Evolutionary conservation across 2,113 vertebrate genomes (phyloP).

Genomic region (Varanus komodoensis): DNA sequence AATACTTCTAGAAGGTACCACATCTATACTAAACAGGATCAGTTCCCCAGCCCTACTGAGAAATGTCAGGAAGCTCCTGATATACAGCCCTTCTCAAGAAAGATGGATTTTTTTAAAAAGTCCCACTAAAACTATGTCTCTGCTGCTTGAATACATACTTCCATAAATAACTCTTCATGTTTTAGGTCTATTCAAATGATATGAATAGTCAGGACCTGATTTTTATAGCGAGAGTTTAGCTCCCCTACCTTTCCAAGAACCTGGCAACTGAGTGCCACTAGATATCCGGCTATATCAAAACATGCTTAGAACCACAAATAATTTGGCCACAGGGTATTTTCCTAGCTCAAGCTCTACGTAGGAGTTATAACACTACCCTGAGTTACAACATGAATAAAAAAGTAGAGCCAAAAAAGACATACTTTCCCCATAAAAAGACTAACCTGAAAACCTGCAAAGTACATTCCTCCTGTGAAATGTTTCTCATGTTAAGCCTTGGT

Average conservation of each 20-base stretch:
- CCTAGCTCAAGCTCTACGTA: neutral
- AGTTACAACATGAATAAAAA: conserved; percentile 14
- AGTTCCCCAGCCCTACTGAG: neutral
- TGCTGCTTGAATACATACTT: neutral
- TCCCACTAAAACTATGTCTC: neutral
- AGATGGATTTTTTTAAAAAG: neutral
- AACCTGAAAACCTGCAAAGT: neutral
- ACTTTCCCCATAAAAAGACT: neutral
- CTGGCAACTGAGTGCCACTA: neutral
- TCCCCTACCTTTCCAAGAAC: neutral
- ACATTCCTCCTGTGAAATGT: conserved; percentile 20
- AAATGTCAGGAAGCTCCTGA: neutral
- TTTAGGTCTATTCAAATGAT: neutral
- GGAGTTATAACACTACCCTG: neutral
- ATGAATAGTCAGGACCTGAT: neutral
- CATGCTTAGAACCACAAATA: neutral
- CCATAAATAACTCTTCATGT: neutral
- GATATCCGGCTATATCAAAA: neutral
- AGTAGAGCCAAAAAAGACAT: too few relatives aligned
- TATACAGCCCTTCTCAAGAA: neutral
- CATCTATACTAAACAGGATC: neutral
- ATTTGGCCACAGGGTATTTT: neutral
- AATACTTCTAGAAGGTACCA: neutral
- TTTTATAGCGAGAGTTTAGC: neutral
- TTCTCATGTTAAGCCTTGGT: conserved; percentile 19